phyloP scores from a whole-genome alignment of 2,797 vertebrate species.

The Triplophysa bombifrons region DNA sequence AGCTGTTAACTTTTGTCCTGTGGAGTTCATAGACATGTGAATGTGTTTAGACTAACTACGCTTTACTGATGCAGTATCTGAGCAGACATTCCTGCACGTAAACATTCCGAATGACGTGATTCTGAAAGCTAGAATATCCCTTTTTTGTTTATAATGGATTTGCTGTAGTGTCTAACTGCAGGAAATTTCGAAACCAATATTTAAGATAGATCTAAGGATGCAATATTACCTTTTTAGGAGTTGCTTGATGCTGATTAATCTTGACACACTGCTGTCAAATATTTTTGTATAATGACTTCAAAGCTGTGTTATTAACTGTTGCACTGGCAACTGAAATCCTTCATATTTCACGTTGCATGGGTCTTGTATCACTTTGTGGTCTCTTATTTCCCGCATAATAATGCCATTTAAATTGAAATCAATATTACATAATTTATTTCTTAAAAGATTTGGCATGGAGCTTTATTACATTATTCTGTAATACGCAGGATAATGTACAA shows the following conservation, averaged over 20 bases:
- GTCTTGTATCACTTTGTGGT: background rate
- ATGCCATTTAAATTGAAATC: background rate
- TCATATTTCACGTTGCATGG: background rate
- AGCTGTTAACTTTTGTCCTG: background rate
- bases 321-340: background rate
- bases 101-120: conserved; percentile 17
- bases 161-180: background rate
- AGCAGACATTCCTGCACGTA: conserved; percentile 7
- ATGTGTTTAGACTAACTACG: conserved; percentile 37
- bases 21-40: conserved; percentile 27
- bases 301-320: background rate
- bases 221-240: background rate
- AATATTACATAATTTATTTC: background rate
- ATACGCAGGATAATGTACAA: background rate
- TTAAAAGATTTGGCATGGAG: background rate
- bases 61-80: conserved; percentile 22
- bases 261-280: background rate
- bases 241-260: background rate
- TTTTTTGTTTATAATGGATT: background rate
- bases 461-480: no score
- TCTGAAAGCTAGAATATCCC: background rate
- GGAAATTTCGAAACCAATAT: background rate
- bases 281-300: background rate
- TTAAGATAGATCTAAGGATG: background rate
- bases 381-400: background rate